A percentile compares a stretch with the other conserved stretches of the same genome.
Conservation (phyloP, 1,140 invertebrate species). For the Drosophila bipectinata region DNA sequence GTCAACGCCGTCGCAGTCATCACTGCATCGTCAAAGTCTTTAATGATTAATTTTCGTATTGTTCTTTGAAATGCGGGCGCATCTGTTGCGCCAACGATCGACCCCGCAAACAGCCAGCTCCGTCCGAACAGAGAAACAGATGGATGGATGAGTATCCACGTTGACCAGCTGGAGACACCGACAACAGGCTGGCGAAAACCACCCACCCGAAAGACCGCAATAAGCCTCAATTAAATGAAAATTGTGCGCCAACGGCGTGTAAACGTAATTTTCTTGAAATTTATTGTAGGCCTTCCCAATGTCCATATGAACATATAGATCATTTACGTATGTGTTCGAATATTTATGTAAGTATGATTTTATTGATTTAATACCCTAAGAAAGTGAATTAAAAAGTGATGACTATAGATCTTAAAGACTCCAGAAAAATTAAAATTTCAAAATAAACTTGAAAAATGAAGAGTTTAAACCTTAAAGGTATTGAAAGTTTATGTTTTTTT, state of each 20-base stretch:
- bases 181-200: constrained; percentile 44
- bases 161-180: constrained; percentile 50
- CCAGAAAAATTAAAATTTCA: no score
- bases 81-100: constrained; percentile 77
- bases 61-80: constrained; percentile 68
- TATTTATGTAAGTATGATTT: constrained; percentile 17
- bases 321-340: constrained; percentile 23
- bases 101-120: constrained; percentile 35
- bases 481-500: no score
- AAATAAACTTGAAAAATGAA: no score
- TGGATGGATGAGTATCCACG: constrained; percentile 23
- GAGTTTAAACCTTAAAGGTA: no score
- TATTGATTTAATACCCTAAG: background rate
- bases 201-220: constrained; percentile 65
- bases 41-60: constrained; percentile 77
- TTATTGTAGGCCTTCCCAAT: constrained; percentile 64
- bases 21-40: constrained; percentile 60
- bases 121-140: background rate
- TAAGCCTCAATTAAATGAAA: constrained; percentile 77
- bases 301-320: constrained; percentile 38
- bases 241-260: constrained; percentile 60
- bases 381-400: background rate
- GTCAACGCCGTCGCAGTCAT: constrained; percentile 53
- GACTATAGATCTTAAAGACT: no score
- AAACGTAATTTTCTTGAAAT: constrained; percentile 68